Evolutionary conservation across 1,140 invertebrate genomes (phyloP).

Genomic region (Drosophila azteca): DNA sequence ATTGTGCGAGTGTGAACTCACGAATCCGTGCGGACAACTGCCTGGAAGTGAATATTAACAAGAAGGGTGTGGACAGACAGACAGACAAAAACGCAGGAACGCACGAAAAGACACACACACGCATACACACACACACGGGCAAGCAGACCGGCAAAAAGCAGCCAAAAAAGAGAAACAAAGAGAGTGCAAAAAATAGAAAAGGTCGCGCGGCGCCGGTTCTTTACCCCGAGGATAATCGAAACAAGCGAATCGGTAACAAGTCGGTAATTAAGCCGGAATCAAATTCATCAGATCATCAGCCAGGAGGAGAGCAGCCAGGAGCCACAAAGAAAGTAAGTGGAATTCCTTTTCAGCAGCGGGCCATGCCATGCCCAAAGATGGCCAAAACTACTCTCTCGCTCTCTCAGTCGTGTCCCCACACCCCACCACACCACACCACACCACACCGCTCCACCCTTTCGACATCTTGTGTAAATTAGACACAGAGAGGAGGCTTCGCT

Average conservation of each 20-base stretch:
- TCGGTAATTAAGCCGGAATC: constrained; percentile 21
- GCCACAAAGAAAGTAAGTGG: constrained; percentile 75
- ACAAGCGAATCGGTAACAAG: constrained; percentile 24
- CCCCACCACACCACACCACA: too few species aligned
- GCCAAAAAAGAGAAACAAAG: constrained; percentile 44
- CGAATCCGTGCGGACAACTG: too few species aligned
- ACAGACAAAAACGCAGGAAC: too few species aligned
- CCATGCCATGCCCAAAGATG: constrained; percentile 60
- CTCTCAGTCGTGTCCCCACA: constrained; percentile 4
- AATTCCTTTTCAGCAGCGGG: constrained; percentile 54
- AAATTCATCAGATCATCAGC: constrained; percentile 29
- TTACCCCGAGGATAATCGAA: too few species aligned
- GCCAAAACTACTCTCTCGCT: constrained; percentile 29
- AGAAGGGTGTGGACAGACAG: too few species aligned
- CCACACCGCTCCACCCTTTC: too few species aligned
- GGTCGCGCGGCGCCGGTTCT: not conserved
- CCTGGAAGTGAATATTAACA: too few species aligned
- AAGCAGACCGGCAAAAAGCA: constrained; percentile 39
- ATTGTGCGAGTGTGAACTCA: constrained; percentile 61
- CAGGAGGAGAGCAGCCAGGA: constrained; percentile 30
- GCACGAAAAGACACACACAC: too few species aligned
- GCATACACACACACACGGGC: too few species aligned
- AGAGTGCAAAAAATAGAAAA: constrained; percentile 51
- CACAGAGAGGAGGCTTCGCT: constrained; percentile 14
- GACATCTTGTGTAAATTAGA: constrained; percentile 47